These are phyloP conservation scores for Amphimallon solstitiale DNA, from an alignment of 2,888 invertebrate genomes.

Conservation along the genomic window DNA sequence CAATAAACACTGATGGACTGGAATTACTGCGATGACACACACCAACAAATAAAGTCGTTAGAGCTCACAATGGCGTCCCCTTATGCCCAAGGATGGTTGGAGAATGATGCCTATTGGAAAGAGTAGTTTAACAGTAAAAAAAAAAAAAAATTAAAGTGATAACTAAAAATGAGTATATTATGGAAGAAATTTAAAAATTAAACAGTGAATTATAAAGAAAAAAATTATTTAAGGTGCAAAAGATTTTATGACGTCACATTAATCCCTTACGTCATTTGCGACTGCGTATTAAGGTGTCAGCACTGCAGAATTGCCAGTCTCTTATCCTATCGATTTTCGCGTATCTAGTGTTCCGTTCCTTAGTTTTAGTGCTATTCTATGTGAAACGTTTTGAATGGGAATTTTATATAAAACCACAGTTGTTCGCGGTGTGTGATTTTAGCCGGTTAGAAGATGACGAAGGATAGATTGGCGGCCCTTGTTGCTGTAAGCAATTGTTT, in stretches of 20 bases:
- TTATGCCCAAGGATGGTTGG: constrained; percentile 60
- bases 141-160: constrained; percentile 17
- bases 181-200: constrained; percentile 35
- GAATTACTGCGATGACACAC: constrained; percentile 76
- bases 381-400: constrained; percentile 82
- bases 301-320: constrained; percentile 72
- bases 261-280: constrained; percentile 60
- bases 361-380: constrained; percentile 78
- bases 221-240: constrained; percentile 43
- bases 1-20: constrained; percentile 72
- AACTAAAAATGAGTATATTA: constrained; percentile 31
- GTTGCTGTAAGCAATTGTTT: constrained; percentile 80
- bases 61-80: constrained; percentile 87
- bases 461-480: constrained; percentile 96
- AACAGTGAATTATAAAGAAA: constrained; percentile 41
- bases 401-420: constrained; percentile 75
- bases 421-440: constrained; percentile 74
- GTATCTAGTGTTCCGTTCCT: constrained; percentile 73
- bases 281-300: constrained; percentile 66
- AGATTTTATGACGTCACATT: constrained; percentile 57
- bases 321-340: constrained; percentile 84
- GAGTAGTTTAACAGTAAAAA: constrained; percentile 24
- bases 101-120: neutral
- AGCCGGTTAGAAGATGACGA: constrained; percentile 81
- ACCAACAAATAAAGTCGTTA: constrained; percentile 76